These are phyloP conservation scores for Decapterus maruadsi DNA, from an alignment of 2,797 vertebrate genomes.

Conservation along the genomic window DNA sequence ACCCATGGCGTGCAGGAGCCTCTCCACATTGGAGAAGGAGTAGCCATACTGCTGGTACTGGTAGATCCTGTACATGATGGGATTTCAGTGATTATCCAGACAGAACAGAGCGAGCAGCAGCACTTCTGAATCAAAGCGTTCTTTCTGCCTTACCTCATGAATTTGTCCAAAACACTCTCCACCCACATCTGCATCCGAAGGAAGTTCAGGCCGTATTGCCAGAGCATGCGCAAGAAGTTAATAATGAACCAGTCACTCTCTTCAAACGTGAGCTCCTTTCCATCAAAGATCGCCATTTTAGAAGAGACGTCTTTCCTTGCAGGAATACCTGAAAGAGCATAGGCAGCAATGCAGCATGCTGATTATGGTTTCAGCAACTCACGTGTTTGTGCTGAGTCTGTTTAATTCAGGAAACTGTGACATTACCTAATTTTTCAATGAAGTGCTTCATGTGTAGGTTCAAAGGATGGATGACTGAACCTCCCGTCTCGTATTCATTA, in stretches of 20 bases:
- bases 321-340: constrained; percentile 80
- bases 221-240: constrained; percentile 90
- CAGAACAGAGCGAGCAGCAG: no score
- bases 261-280: constrained; percentile 91
- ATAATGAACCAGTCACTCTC: constrained; percentile 94
- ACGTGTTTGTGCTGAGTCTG: background rate
- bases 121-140: background rate
- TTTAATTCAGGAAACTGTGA: background rate
- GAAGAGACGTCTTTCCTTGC: constrained; percentile 44
- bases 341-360: background rate
- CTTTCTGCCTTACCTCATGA: constrained; percentile 90
- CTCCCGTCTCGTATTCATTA: constrained; percentile 89
- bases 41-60: constrained; percentile 95
- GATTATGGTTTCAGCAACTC: background rate
- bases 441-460: constrained; percentile 98
- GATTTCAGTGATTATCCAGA: background rate
- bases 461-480: constrained; percentile 91
- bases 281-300: constrained; percentile 90
- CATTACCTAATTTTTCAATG: constrained; percentile 90
- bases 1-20: constrained; percentile 91
- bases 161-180: constrained; percentile 93
- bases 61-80: constrained; percentile 88
- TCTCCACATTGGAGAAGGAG: constrained; percentile 92
- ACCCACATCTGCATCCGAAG: constrained; percentile 96
- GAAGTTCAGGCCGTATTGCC: constrained; percentile 92